Evolutionary conservation across 2,797 vertebrate species (phyloP).

Genomic region (Chaunax sp.): DNA sequence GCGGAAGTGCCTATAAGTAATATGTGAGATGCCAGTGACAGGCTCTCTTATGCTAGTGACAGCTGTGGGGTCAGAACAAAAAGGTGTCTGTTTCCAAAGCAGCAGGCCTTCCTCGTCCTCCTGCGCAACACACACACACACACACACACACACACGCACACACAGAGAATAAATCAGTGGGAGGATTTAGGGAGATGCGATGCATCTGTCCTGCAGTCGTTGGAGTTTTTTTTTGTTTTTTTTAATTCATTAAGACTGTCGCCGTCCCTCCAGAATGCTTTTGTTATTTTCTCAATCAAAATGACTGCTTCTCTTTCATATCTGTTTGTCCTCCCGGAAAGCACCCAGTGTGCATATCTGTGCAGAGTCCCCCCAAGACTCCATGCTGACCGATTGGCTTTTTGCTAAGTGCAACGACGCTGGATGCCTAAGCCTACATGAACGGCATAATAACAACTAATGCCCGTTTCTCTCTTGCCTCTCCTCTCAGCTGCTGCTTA

Average conservation of each 20-base stretch:
- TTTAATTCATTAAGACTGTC: background rate
- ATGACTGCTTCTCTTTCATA: conserved; percentile 41
- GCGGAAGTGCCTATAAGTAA: conserved; percentile 23
- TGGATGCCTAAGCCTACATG: conserved; percentile 80
- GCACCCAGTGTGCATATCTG: conserved; percentile 56
- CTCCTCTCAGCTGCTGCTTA: conserved; percentile 70
- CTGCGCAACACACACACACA: conserved; percentile 3
- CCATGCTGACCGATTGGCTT: conserved; percentile 83
- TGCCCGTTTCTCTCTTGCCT: conserved; percentile 80
- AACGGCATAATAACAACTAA: conserved; percentile 80
- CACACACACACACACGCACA: too few species aligned
- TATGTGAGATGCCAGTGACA: conserved; percentile 70
- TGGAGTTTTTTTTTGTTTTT: conserved; percentile 13
- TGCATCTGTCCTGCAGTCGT: conserved; percentile 25
- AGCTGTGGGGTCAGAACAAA: conserved; percentile 83
- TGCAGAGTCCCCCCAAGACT: conserved; percentile 51
- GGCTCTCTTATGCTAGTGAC: conserved; percentile 73
- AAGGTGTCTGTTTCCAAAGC: conserved; percentile 77
- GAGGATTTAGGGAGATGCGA: conserved; percentile 31
- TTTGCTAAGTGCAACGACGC: conserved; percentile 80
- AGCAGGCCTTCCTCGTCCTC: conserved; percentile 25
- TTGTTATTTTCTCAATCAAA: background rate
- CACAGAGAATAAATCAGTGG: conserved; percentile 29
- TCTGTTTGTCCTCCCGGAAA: too few species aligned
- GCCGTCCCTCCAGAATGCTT: background rate